These are phyloP conservation scores for Nephrotoma flavescens DNA, from an alignment of 2,888 invertebrate genomes.

Conservation along the genomic window DNA sequence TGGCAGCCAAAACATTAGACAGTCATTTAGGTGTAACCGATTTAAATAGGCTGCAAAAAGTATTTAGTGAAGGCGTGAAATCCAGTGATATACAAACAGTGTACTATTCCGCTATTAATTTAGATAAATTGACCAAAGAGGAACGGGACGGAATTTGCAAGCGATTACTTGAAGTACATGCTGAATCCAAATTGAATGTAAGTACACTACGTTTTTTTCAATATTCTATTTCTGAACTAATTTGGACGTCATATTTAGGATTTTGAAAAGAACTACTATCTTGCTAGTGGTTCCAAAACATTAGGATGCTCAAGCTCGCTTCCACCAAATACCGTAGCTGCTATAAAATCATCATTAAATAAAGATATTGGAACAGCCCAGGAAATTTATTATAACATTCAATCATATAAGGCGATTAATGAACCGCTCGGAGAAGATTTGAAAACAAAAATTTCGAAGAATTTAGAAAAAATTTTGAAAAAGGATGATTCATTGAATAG, in stretches of 20 bases:
- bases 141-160: conserved; percentile 38
- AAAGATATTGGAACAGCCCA: conserved; percentile 48
- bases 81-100: conserved; percentile 48
- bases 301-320: conserved; percentile 39
- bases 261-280: conserved; percentile 46
- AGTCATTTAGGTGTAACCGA: conserved; percentile 25
- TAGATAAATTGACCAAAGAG: conserved; percentile 46
- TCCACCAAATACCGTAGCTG: conserved; percentile 34
- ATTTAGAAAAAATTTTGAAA: conserved; percentile 60
- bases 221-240: background rate
- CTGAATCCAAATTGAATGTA: conserved; percentile 35
- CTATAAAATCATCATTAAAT: conserved; percentile 43
- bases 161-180: conserved; percentile 20
- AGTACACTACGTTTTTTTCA: conserved; percentile 16
- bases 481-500: conserved; percentile 71
- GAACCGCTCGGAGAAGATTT: conserved; percentile 50
- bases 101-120: conserved; percentile 61
- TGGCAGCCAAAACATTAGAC: conserved; percentile 20
- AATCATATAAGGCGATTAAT: conserved; percentile 51
- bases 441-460: conserved; percentile 52
- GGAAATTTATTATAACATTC: conserved; percentile 62
- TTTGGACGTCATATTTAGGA: conserved; percentile 18
- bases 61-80: conserved; percentile 32
- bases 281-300: conserved; percentile 45
- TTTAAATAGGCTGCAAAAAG: conserved; percentile 26